These are phyloP conservation scores for Murina feae DNA, from an alignment of 2,113 vertebrate species.

Conservation along the genomic window DNA sequence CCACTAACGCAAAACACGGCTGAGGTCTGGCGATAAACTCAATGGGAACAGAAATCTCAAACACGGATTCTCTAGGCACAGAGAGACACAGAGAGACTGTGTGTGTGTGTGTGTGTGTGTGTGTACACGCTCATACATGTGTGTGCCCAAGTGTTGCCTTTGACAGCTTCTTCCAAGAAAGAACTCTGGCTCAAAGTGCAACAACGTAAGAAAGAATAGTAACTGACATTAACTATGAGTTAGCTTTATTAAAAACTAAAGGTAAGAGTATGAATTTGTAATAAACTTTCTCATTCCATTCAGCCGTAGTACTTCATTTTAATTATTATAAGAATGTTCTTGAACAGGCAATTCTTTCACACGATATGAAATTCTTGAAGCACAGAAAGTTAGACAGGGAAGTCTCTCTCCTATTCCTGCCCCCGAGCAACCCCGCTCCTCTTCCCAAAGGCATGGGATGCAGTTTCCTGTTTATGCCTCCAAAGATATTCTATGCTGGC, in stretches of 20 bases:
- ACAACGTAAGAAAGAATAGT: neutral
- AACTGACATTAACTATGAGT: neutral
- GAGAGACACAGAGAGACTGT: neutral
- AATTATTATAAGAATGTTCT: neutral
- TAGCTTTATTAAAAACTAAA: slow-evolving; percentile 17
- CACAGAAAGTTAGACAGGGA: neutral
- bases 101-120: too few species aligned
- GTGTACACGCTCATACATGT: fast-evolving
- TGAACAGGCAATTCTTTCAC: neutral
- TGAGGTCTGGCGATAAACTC: neutral
- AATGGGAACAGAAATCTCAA: neutral
- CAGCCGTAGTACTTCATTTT: neutral
- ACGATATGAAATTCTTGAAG: neutral
- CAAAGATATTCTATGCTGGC: neutral
- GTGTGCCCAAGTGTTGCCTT: neutral
- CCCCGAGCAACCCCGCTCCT: neutral
- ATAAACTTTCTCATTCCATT: neutral
- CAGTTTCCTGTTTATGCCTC: neutral
- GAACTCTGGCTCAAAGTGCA: neutral
- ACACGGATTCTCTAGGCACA: neutral
- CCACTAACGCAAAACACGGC: neutral
- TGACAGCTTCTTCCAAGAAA: neutral
- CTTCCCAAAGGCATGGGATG: neutral
- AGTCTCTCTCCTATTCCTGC: neutral
- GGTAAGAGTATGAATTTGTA: neutral